These are phyloP conservation scores for Sebastes hubbsi DNA, from an alignment of 2,797 vertebrate species.

Conservation along the genomic window DNA sequence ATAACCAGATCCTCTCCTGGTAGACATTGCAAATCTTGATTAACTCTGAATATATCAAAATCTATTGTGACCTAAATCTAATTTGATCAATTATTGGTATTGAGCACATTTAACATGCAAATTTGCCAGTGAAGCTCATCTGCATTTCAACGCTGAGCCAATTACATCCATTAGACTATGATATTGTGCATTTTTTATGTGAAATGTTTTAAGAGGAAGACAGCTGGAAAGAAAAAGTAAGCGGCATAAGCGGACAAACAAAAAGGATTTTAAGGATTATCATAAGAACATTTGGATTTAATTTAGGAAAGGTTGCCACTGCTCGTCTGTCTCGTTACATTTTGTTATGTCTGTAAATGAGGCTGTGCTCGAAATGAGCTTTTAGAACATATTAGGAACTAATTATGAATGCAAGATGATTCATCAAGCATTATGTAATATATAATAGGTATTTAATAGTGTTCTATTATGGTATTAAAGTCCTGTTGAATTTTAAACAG, in stretches of 20 bases:
- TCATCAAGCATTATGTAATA: neutral
- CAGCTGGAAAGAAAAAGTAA: neutral
- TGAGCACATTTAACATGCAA: neutral
- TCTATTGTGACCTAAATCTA: conserved; percentile 32
- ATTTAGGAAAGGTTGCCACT: neutral
- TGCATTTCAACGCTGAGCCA: conserved; percentile 14
- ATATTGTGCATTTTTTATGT: conserved; percentile 10
- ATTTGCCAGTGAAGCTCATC: neutral
- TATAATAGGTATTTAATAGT: neutral
- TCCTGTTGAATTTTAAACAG: neutral
- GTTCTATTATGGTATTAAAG: neutral
- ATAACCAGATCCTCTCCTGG: conserved; percentile 15
- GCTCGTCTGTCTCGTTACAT: neutral
- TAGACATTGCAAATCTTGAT: conserved; percentile 45
- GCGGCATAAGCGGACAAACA: neutral
- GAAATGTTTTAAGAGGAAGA: neutral
- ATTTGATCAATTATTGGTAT: conserved; percentile 16
- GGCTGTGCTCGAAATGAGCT: neutral
- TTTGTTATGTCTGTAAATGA: neutral
- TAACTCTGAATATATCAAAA: conserved; percentile 31
- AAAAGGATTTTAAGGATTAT: neutral
- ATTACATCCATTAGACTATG: neutral
- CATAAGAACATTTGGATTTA: neutral
- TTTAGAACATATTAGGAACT: neutral
- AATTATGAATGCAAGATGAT: conserved; percentile 1